Base-by-base conservation (phyloP, 2,888 invertebrate species). In the Hyposoter didymator region DNA sequence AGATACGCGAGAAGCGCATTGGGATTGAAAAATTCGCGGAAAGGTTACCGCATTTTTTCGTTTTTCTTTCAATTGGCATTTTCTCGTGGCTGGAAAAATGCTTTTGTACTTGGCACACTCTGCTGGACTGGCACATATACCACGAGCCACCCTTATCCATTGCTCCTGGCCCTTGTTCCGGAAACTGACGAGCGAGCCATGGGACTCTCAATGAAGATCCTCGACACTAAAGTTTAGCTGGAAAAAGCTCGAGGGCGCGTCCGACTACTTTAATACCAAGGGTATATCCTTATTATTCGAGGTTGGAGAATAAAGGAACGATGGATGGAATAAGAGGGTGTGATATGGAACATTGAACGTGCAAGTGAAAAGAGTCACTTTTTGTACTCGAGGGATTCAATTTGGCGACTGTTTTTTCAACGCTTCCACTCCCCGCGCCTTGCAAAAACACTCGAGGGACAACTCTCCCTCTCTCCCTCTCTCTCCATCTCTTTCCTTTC, bases 371-470 rank as follows among this genome's bases (percentile, higher is more conserved):
- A 90, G 87, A 86, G 87, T 88, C 88, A 89, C 89, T 91, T 91
- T 92, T 91, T 92, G 90, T 90, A 91, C 91, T 89, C 90, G 89
- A 90, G 91, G 92, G 92, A 93, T 94, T 94, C 93, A 94, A 94
- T 94, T 94, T 93, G 92, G 90, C 91, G 92, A 92, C 91, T 94
- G 94, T 94, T 94, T 93, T 94, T 93, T 91, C 91, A 94, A 94
- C 92, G 93, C 93, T 94, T 93, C 94, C 93, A 93, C 93, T 93
- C 93, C 91, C 90, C 91, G 35, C 90, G 92, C 90, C 93, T 93
- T 93, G 93, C 91, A 88, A 92, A 94, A 94, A 94, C 94, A 94
- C 94, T 94, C 92, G 90, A 93, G 87, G 91, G 92, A 93, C 93
- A 93, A 92, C 92, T 91, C 90, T 91, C 91, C 91, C 92, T 92